Percentiles rank a stretch among this genome's conserved stretches.
Conservation (phyloP, 1,140 invertebrate genomes). For the Pollicipes pollicipes region DNA sequence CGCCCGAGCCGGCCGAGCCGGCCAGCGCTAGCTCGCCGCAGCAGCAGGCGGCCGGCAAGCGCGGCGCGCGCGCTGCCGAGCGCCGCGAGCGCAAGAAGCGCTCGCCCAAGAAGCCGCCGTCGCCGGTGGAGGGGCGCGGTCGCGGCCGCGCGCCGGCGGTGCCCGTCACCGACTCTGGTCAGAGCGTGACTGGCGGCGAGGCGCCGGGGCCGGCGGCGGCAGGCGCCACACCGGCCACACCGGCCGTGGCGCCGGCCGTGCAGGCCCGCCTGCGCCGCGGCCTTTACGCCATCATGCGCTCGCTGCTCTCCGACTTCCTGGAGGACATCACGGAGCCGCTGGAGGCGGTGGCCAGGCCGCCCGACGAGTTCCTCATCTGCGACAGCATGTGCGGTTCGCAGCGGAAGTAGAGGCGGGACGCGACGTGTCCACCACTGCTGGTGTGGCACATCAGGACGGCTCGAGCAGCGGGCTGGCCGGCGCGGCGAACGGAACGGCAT, state of each 20-base stretch:
- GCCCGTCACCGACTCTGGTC: neutral
- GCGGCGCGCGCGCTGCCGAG: neutral
- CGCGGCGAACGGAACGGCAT: too few relatives aligned
- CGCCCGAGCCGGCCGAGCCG: neutral
- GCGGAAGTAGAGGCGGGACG: neutral
- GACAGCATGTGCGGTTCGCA: neutral
- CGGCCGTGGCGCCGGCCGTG: neutral
- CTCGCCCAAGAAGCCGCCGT: neutral
- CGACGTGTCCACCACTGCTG: too few relatives aligned
- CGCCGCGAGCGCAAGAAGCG: neutral
- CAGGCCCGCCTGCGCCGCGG: neutral
- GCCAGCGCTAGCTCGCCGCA: neutral
- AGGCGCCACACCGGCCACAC: too few relatives aligned
- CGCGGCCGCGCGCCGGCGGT: neutral
- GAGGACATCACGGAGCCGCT: neutral
- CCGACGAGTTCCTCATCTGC: neutral
- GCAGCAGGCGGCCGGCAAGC: neutral
- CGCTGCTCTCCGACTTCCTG: neutral
- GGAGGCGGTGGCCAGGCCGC: neutral
- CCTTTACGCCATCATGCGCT: neutral
- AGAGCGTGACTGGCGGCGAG: neutral
- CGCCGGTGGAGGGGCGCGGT: too few relatives aligned
- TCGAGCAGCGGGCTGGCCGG: too few relatives aligned
- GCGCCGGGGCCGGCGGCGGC: too few relatives aligned
- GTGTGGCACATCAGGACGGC: too few relatives aligned